phyloP scores from a whole-genome alignment of 2,797 vertebrate genomes.

The Trachurus trachurus region DNA sequence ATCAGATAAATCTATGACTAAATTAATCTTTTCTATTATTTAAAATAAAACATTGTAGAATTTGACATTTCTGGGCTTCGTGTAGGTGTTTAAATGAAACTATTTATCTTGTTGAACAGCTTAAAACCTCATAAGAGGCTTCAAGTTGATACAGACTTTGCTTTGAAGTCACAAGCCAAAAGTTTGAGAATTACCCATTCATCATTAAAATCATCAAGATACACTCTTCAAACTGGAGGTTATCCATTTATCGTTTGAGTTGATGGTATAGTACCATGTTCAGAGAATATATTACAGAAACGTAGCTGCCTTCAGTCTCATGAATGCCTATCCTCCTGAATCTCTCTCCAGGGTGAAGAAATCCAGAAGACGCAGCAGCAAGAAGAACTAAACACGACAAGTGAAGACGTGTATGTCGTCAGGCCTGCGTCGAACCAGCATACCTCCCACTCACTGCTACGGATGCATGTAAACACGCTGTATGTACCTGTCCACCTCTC shows the following conservation, averaged over 20 bases:
- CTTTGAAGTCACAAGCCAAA: not conserved
- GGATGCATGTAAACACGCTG: conserved; percentile 76
- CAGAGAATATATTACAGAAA: not conserved
- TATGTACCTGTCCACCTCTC: conserved; percentile 68
- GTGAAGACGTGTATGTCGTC: not conserved
- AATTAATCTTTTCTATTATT: not conserved
- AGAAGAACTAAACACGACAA: conserved; percentile 67
- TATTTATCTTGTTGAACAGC: not conserved
- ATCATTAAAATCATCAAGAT: not conserved
- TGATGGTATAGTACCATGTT: not conserved
- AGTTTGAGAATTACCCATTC: not conserved
- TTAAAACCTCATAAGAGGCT: not conserved
- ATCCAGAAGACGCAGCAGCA: conserved; percentile 79
- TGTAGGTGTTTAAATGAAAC: not conserved
- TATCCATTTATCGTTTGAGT: not conserved
- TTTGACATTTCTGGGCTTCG: not conserved
- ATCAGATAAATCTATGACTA: too few relatives aligned
- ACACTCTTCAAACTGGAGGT: not conserved
- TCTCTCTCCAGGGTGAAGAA: conserved; percentile 85
- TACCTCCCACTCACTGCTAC: conserved; percentile 73
- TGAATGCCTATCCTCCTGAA: not conserved
- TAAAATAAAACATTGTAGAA: not conserved
- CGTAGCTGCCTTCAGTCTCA: not conserved
- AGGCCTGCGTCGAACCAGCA: conserved; percentile 47
- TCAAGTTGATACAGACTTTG: not conserved